Evolutionary conservation across 37 sponge, comb jelly and placozoan genomes (phyloP), one percentile per base, ranked within the genome.

Genomic region (Hexactinellida sp.): DNA sequence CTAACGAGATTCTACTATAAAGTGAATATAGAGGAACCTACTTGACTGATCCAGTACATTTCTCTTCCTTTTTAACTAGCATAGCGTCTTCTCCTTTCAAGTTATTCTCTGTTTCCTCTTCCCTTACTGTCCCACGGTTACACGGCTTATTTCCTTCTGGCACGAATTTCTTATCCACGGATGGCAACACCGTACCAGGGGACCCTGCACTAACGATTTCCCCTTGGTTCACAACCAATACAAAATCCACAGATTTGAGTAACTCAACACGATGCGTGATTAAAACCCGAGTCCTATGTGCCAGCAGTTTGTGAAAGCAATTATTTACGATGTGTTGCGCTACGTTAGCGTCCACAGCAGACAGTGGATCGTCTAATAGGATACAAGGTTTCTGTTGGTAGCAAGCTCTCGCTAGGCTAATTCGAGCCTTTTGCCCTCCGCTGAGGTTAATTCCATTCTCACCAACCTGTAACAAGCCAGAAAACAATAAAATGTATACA

Each of bases 401-500:
- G 23, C 92, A 92, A 82, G 99, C 96, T 54, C 99, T 87, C 10
- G 99, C 99, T 35, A 98, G 89, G n/a, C 94, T 84, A 36, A 98
- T 36, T n/a, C 99, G 83, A 1, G 94, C 89, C 85, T 95, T 95
- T 87, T 98, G 99, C 13, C 99, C 99, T 38, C 99, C 99, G 86
- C 99, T 98, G 37, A 98, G 90, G 30, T 96, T 95, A 37, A 95
- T 93, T 54, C 99, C 99, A 90, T 95, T 94, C 86, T 93, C 96
- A 34, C 99, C 99, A 30, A 95, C 94, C 87, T 94, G 92, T 38
- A 28, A 35, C n/a, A n/a, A n/a, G n/a, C n/a, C n/a, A n/a, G n/a
- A n/a, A n/a, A n/a, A n/a, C n/a, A 1, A 41, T 24, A 85, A 38
- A 1, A 30, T 19, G 21, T 25, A 39, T 25, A 36, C 10, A 37